phyloP scores from a whole-genome alignment of 2,113 vertebrate species.

The Tupaia chinensis region DNA sequence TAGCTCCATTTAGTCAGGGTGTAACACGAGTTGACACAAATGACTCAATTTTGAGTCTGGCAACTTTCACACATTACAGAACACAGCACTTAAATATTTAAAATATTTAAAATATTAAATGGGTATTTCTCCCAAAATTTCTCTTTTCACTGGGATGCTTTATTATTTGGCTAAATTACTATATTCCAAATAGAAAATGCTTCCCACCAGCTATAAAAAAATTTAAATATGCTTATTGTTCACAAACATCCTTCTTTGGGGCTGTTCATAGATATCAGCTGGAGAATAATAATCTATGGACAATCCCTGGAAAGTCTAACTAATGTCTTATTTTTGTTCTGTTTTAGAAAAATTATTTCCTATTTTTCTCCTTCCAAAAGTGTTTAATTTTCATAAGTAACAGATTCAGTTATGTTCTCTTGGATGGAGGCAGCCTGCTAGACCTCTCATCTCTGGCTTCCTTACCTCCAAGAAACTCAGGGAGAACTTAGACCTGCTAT shows the following conservation, averaged over 20 bases:
- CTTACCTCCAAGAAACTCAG: neutral
- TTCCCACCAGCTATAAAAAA: constrained; percentile 30
- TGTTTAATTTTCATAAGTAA: constrained; percentile 40
- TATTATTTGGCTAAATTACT: constrained; percentile 20
- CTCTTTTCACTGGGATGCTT: neutral
- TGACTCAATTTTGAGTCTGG: no score
- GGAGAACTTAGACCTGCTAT: neutral
- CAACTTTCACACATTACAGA: constrained; percentile 11
- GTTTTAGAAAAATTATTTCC: neutral
- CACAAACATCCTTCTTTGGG: neutral
- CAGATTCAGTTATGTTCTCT: neutral
- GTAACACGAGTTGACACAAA: no score
- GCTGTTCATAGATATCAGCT: constrained; percentile 5
- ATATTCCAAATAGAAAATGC: constrained; percentile 16
- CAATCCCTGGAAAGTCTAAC: neutral
- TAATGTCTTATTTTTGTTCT: neutral
- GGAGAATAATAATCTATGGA: neutral
- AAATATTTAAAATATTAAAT: neutral
- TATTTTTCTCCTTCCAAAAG: neutral
- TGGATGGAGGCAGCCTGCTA: neutral
- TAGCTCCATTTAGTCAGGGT: no score
- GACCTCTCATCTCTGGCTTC: neutral
- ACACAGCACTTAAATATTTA: neutral
- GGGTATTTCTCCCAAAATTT: neutral
- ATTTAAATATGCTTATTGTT: constrained; percentile 2